Percentiles rank a stretch among this genome's conserved stretches.
Conservation (phyloP, 2,797 vertebrate genomes). For the Staurois parvus region DNA sequence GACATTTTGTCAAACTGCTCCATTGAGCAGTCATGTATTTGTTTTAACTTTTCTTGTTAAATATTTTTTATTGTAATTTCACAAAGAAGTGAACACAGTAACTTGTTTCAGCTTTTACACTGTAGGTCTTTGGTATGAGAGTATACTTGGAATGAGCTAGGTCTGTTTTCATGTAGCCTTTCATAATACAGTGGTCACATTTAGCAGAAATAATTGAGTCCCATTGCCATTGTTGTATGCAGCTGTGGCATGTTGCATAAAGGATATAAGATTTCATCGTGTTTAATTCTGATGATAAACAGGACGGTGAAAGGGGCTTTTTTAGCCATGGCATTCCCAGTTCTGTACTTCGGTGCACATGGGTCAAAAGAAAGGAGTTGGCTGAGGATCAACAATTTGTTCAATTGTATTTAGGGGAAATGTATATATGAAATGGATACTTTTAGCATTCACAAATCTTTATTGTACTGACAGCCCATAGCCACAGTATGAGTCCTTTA, state of each 20-base stretch:
- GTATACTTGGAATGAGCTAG: slow-evolving; percentile 11
- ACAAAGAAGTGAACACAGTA: too few species aligned
- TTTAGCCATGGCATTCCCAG: slow-evolving; percentile 67
- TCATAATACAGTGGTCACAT: slow-evolving; percentile 20
- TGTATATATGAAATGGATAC: slow-evolving; percentile 22
- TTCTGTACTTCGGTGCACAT: slow-evolving; percentile 50
- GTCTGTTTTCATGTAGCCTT: slow-evolving; percentile 21
- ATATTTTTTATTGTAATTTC: too few species aligned
- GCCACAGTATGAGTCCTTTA: not conserved
- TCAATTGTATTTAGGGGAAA: slow-evolving; percentile 26
- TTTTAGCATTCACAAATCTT: not conserved
- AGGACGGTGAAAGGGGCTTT: slow-evolving; percentile 63
- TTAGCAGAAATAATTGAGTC: slow-evolving; percentile 12
- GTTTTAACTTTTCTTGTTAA: not conserved
- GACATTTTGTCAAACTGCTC: not conserved
- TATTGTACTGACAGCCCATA: not conserved
- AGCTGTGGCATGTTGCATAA: slow-evolving; percentile 44
- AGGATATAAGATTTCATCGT: slow-evolving; percentile 71
- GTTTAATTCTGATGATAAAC: slow-evolving; percentile 59
- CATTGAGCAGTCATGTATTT: not conserved
- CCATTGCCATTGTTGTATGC: slow-evolving; percentile 38
- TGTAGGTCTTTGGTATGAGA: slow-evolving; percentile 16
- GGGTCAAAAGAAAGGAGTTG: slow-evolving; percentile 38
- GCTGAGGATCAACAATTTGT: slow-evolving; percentile 30
- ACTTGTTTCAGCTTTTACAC: slow-evolving; percentile 9